Conservation (phyloP, 2,888 invertebrate genomes). For the Leptinotarsa rubiginosa region DNA sequence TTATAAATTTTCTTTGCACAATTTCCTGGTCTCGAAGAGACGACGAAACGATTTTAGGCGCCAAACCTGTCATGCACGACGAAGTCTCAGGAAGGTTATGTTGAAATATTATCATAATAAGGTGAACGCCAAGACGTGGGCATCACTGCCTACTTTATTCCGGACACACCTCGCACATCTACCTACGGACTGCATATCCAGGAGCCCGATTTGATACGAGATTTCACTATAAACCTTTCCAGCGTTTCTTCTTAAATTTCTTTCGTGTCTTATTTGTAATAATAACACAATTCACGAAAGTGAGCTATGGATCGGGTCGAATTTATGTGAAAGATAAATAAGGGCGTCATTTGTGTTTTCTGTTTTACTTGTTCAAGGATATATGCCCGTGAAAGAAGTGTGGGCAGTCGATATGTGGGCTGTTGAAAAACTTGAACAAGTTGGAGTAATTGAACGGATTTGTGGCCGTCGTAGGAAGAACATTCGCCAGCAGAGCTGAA, state of each 20-base stretch:
- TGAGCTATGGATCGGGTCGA: constrained; percentile 8
- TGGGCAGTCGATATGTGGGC: constrained; percentile 10
- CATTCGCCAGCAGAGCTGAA: constrained; percentile 13
- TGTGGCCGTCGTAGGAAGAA: constrained; percentile 17
- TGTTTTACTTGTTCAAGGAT: constrained; percentile 8
- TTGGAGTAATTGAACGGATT: constrained; percentile 19
- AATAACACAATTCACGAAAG: constrained; percentile 16
- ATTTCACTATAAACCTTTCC: constrained; percentile 20
- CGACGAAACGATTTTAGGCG: constrained; percentile 16
- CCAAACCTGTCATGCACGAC: constrained; percentile 11
- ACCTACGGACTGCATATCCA: constrained; percentile 21
- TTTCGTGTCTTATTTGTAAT: constrained; percentile 1
- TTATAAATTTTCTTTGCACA: background rate
- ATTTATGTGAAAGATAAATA: constrained; percentile 6
- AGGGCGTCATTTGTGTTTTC: constrained; percentile 14
- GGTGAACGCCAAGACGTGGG: constrained; percentile 11
- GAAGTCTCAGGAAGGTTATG: constrained; percentile 3
- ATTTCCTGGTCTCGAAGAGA: background rate
- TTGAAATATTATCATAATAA: constrained; percentile 19
- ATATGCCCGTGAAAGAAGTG: constrained; percentile 13
- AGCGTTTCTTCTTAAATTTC: constrained; percentile 16
- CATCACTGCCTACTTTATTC: constrained; percentile 18
- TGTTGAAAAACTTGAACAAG: constrained; percentile 20
- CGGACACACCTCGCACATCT: constrained; percentile 17
- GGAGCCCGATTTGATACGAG: constrained; percentile 16